phyloP scores from a whole-genome alignment of 2,113 vertebrate species.

The Suncus etruscus region DNA sequence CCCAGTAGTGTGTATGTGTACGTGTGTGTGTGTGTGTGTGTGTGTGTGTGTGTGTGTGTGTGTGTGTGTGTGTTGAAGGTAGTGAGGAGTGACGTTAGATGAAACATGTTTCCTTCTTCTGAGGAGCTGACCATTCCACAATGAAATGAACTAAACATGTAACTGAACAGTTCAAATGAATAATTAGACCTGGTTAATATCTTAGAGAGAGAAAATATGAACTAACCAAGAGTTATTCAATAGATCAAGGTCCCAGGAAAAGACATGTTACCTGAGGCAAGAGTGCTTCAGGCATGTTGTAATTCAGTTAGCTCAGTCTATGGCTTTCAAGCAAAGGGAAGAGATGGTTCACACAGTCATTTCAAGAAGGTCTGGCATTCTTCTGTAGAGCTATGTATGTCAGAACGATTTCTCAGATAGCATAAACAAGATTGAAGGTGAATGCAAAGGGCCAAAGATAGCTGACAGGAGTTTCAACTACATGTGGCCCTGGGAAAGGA shows the following conservation, averaged over 20 bases:
- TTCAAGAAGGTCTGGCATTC: background rate
- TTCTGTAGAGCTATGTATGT: background rate
- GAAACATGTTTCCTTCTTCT: slow-evolving; percentile 13
- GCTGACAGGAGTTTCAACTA: background rate
- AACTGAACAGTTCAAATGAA: slow-evolving; percentile 26
- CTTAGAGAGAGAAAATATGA: slow-evolving; percentile 35
- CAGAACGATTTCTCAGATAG: slow-evolving; percentile 23
- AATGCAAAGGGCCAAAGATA: background rate
- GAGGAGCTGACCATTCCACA: background rate
- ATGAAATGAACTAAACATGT: background rate
- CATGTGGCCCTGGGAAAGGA: background rate
- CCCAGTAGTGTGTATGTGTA: background rate
- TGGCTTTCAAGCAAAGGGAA: background rate
- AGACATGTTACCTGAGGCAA: background rate
- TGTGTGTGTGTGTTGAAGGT: too few relatives aligned
- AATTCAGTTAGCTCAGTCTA: background rate
- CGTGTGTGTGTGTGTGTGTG: too few relatives aligned
- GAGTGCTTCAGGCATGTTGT: background rate
- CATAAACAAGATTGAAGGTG: background rate
- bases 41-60: too few relatives aligned
- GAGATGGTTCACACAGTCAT: background rate
- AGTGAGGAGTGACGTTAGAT: background rate
- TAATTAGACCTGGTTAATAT: background rate
- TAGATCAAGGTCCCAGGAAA: slow-evolving; percentile 13
- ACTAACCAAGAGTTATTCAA: slow-evolving; percentile 35